Base-by-base conservation (phyloP, 2,113 vertebrate genomes). In the Takifugu bimaculatus region DNA sequence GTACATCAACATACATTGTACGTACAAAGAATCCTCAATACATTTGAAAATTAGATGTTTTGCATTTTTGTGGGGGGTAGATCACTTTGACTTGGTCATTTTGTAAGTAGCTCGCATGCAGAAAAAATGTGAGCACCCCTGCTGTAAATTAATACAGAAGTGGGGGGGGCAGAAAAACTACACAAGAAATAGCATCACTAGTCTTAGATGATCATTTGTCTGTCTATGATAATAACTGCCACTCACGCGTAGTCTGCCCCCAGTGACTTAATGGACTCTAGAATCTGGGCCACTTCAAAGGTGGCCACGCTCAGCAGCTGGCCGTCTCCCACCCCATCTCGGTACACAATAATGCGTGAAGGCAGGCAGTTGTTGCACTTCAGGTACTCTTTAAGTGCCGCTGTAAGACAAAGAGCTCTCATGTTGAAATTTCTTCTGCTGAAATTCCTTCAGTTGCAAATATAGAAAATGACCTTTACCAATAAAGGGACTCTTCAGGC, bases 251-350 rank as follows among this genome's bases (percentile, higher is more conserved):
- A 99, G 63, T 94, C 91, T 12, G 86, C 68, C 0, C 93, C 92
- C 28, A 96, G 54, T 15, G 91, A 89, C 64, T 84, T 92, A 61
- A 99, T 91, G 71, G 91, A 95, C 45, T 95, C 93, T 70, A 94
- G 62, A 72, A 98, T 92, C 20, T 99, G 96, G 2, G 92, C 78
- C 0, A 99, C 91, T 85, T 99, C 96, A 0, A 95, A 96, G 79
- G 81, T 92, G 39, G 98, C 95, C 52, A 99, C 74, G 0, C 91
- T 92, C 54, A 93, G 87, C 11, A 99, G 89, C 14, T 97, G 95
- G 5, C 96, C 97, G 0, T 98, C 97, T 1, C 96, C 97, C 4
- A 99, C 96, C 0, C 97, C 97, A 20, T 98, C 97, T 3, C 97
- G 88, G 68, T 95, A 99, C 70, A 99, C 93, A 0, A 99, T 85